Evolutionary conservation across 1,140 invertebrate species (phyloP), one percentile per base, ranked within the genome.

Genomic region (Augochlora pura): DNA sequence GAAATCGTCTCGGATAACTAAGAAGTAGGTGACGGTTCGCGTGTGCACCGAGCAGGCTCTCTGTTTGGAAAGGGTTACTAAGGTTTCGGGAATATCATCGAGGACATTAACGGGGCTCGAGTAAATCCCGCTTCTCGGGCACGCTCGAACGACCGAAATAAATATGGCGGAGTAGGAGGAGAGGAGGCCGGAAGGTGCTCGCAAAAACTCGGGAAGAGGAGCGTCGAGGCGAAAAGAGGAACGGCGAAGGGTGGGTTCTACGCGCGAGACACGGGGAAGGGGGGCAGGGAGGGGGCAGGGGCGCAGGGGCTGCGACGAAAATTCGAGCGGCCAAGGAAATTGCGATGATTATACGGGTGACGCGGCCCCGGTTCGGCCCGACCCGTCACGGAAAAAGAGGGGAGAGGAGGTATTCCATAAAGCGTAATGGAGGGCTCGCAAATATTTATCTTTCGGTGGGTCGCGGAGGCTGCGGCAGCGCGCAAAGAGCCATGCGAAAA

Each of bases 381-480:
- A 46, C 42, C 42, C 12, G 42, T 10, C 9, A 12, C 39, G 68
- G 32, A 7, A 18, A 18, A 16, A 5, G 32, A 1, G 39, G 25
- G 46, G 16, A 0, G n/a, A 38, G 32, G 46, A 79, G 85, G 82
- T 80, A 82, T 85, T 85, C 68, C 83, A 82, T 82, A 86, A 86
- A 81, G 84, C 80, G 83, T 85, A 79, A 85, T 79, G 75, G 76
- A 86, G 72, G 49, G 83, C 83, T 86, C 71, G 83, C 81, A 86
- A 86, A 86, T 86, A 86, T 86, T 85, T 85, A 86, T 86, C 80
- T 85, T 86, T 83, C 59, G 81, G 66, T 84, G 80, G 64, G 57
- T 84, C 42, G 49, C 23, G 42, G 39, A 23, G 39, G 71, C 42
- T 54, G 74, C 59, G 49, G 63, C 57, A 71, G 67, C 80, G 82